A percentile compares a stretch with the other conserved stretches of the same genome.
Evolutionary conservation across 1,140 invertebrate genomes (phyloP).

Genomic region (Anagrus nilaparvatae): DNA sequence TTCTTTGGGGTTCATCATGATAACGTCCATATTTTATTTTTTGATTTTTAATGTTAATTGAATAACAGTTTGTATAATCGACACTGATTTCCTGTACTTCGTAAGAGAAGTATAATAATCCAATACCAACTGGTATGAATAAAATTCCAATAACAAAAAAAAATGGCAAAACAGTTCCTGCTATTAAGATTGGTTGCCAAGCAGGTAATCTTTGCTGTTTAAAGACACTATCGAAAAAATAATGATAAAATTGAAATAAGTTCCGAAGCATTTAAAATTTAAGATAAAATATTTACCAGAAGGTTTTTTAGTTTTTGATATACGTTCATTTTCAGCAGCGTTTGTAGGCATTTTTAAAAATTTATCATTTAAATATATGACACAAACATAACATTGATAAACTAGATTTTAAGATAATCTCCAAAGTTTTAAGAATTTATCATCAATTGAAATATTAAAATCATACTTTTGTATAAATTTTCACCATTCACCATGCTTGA

Average conservation of each 20-base stretch:
- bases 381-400: too few relatives aligned
- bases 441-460: too few relatives aligned
- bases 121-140: conserved; percentile 93
- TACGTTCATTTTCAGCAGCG: conserved; percentile 22
- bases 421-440: too few relatives aligned
- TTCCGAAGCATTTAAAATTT: too few relatives aligned
- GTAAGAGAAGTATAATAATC: conserved; percentile 84
- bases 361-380: too few relatives aligned
- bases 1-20: conserved; percentile 38
- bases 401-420: too few relatives aligned
- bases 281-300: conserved; percentile 26
- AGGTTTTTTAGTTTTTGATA: conserved; percentile 38
- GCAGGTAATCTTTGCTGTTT: conserved; percentile 96
- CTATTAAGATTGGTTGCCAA: conserved; percentile 98
- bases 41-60: conserved; percentile 28
- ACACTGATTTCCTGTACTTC: conserved; percentile 69
- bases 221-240: conserved; percentile 79
- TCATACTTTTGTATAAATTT: too few relatives aligned
- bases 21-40: conserved; percentile 45
- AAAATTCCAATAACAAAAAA: conserved; percentile 95
- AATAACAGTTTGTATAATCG: conserved; percentile 74
- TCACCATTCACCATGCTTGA: too few relatives aligned
- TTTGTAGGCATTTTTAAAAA: conserved; percentile 30
- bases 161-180: conserved; percentile 90
- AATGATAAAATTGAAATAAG: conserved; percentile 15